Evolutionary conservation across 2,113 vertebrate species (phyloP).

Genomic region (Hypanus sabinus): DNA sequence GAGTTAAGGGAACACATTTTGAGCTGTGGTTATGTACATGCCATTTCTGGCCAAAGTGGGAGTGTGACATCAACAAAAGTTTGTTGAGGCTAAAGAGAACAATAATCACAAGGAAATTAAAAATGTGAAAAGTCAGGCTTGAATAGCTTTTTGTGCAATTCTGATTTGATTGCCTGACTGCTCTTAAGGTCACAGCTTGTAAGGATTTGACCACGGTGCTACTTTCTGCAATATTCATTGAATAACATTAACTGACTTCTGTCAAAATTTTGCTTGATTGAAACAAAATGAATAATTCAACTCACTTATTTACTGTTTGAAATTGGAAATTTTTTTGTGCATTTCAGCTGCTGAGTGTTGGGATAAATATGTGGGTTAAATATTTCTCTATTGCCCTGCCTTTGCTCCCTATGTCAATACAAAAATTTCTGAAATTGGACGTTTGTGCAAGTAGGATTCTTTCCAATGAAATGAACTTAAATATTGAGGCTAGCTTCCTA

Average conservation of each 20-base stretch:
- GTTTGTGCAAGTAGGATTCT: background rate
- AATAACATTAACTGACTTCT: background rate
- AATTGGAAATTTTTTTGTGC: background rate
- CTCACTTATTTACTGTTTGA: background rate
- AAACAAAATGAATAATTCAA: constrained; percentile 34
- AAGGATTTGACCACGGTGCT: background rate
- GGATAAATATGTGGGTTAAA: background rate
- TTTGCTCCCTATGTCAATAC: background rate
- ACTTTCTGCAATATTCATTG: background rate
- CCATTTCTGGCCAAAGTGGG: constrained; percentile 9
- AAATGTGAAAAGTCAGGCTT: constrained; percentile 35
- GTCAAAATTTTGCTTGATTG: background rate
- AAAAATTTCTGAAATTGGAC: background rate
- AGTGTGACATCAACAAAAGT: background rate
- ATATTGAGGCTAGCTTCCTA: background rate
- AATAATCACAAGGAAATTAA: background rate
- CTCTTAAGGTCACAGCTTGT: background rate
- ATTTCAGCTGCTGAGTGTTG: background rate
- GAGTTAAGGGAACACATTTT: background rate
- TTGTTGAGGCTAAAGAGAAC: background rate
- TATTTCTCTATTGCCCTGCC: background rate
- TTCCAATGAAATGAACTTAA: background rate
- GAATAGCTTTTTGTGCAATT: constrained; percentile 23
- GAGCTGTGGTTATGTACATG: background rate
- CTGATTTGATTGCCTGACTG: background rate